Evolutionary conservation across 1,140 invertebrate species (phyloP).

Genomic region (Paraescarpia echinospica): DNA sequence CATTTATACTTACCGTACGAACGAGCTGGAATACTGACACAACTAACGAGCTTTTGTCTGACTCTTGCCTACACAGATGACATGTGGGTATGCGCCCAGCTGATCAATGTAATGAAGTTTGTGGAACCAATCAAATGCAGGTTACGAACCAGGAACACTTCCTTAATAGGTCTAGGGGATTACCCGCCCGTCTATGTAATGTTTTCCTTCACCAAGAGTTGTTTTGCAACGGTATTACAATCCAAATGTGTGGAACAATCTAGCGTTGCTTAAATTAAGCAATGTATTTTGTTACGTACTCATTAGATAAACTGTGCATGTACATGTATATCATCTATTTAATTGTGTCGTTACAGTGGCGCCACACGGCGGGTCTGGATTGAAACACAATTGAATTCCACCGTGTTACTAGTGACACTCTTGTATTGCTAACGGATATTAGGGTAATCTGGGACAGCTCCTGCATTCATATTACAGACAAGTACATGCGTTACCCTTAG

Average conservation of each 20-base stretch:
- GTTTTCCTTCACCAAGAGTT: not conserved
- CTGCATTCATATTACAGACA: too few relatives aligned
- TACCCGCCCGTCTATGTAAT: not conserved
- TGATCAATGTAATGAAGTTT: not conserved
- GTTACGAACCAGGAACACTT: not conserved
- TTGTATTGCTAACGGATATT: too few relatives aligned
- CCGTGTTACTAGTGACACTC: too few relatives aligned
- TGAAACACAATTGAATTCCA: not conserved
- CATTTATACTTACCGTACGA: not conserved
- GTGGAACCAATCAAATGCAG: not conserved
- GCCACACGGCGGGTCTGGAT: not conserved
- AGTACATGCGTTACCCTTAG: too few relatives aligned
- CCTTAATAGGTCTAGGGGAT: not conserved
- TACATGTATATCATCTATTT: not conserved
- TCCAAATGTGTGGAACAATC: not conserved
- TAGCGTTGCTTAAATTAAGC: not conserved
- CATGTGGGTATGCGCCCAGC: too few relatives aligned
- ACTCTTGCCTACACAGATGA: too few relatives aligned
- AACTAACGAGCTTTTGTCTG: not conserved
- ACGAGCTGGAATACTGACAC: not conserved
- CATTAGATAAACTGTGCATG: not conserved
- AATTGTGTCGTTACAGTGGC: not conserved
- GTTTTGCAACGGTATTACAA: not conserved
- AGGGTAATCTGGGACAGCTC: too few relatives aligned
- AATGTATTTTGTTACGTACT: too few relatives aligned